These are phyloP conservation scores for Palythoa caribaeorum DNA, from an alignment of 92 coral and sea anemone genomes.

Conservation along the genomic window DNA sequence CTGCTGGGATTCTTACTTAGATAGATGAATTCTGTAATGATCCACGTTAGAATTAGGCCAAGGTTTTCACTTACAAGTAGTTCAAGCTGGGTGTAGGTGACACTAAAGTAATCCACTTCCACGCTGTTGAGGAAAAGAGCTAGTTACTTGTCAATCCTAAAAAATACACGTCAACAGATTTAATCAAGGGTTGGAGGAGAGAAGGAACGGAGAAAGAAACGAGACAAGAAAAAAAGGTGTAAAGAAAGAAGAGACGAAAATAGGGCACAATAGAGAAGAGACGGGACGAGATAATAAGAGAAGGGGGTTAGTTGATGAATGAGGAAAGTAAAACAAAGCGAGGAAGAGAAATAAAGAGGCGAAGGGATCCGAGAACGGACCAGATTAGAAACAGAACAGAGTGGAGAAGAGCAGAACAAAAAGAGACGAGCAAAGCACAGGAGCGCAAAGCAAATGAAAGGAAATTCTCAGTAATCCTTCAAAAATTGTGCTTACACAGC, in stretches of 20 bases:
- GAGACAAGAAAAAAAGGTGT: neutral
- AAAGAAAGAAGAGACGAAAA: neutral
- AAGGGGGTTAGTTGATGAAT: neutral
- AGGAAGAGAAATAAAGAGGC: too few species aligned
- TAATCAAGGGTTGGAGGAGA: too few species aligned
- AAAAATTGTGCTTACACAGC: constrained; percentile 17
- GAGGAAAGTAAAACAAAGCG: neutral
- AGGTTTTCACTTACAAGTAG: constrained; percentile 25
- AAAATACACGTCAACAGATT: too few species aligned
- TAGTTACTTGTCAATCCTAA: too few species aligned
- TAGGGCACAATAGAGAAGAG: neutral
- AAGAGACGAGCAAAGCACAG: neutral
- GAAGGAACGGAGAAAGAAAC: neutral
- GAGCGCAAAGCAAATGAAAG: neutral
- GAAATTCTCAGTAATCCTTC: too few species aligned
- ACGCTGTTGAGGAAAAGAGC: constrained; percentile 21
- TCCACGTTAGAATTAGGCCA: neutral
- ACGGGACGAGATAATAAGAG: neutral
- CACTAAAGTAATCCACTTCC: constrained; percentile 48
- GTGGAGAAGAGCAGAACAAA: neutral
- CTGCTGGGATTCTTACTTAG: too few species aligned
- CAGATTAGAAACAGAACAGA: too few species aligned
- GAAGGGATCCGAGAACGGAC: too few species aligned
- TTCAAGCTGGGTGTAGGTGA: constrained; percentile 44
- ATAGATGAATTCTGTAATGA: too few species aligned